phyloP scores from a whole-genome alignment of 2,113 vertebrate species.

The Columba janthina region DNA sequence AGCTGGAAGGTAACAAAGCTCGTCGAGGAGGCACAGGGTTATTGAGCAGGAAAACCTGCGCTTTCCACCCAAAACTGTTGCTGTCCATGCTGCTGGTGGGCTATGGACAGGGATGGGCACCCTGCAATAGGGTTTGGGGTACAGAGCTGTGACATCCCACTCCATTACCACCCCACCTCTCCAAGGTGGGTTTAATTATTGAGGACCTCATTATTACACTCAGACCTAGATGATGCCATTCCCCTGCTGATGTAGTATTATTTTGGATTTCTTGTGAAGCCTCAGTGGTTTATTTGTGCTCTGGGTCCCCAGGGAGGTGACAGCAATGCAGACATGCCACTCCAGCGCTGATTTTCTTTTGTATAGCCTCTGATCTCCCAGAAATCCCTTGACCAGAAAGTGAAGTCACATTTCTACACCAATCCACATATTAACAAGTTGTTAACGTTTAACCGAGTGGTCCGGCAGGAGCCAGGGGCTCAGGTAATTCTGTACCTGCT shows the following conservation, averaged over 20 bases:
- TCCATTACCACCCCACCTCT: not conserved
- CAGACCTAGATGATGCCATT: not conserved
- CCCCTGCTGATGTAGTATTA: not conserved
- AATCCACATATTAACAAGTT: rapidly evolving
- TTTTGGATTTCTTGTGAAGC: not conserved
- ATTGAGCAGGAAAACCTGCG: not conserved
- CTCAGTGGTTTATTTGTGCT: rapidly evolving
- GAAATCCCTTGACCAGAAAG: not conserved
- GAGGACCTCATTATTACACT: not conserved
- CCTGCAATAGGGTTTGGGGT: not conserved
- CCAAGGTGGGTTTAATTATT: not conserved
- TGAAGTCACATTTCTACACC: rapidly evolving
- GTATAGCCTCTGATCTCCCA: not conserved
- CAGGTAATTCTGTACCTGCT: not conserved
- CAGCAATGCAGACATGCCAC: rapidly evolving
- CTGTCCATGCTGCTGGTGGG: rapidly evolving
- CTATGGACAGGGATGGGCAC: rapidly evolving
- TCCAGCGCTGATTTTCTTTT: not conserved
- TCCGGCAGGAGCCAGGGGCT: not conserved
- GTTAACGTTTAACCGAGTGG: not conserved
- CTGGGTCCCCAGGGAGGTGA: not conserved
- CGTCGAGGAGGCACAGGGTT: rapidly evolving
- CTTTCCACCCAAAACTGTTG: no score
- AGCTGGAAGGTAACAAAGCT: not conserved
- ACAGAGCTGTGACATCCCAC: rapidly evolving